These are phyloP conservation scores for Falco berigora DNA, from an alignment of 2,797 vertebrate species.

Conservation along the genomic window DNA sequence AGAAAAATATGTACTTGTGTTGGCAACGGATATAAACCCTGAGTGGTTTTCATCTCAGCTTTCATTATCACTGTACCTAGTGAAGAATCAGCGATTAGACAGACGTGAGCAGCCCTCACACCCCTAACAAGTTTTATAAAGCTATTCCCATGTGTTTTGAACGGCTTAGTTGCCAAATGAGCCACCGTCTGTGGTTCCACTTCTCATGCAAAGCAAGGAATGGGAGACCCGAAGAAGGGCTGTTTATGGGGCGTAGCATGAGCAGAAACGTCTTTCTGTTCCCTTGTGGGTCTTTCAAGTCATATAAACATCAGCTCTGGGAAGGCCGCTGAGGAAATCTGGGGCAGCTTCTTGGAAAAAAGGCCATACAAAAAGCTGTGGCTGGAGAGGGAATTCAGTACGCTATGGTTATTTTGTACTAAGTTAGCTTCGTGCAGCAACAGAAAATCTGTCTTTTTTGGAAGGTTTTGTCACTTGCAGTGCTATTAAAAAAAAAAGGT, in stretches of 20 bases:
- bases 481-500: not conserved
- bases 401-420: not conserved
- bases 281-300: not conserved
- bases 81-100: not conserved
- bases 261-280: not conserved
- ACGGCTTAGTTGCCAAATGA: not conserved
- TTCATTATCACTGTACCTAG: not conserved
- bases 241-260: fast-evolving
- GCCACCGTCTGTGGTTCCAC: not conserved
- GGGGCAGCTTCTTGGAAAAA: not conserved
- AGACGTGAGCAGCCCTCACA: not conserved
- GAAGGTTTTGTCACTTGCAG: not conserved
- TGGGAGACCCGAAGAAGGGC: not conserved
- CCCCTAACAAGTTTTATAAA: not conserved
- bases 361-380: not conserved
- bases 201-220: not conserved
- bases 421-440: not conserved
- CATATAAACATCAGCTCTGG: not conserved
- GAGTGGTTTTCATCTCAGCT: not conserved
- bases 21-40: not conserved
- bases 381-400: not conserved
- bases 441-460: not conserved
- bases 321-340: not conserved
- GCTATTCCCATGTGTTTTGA: not conserved
- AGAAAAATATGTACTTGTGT: not conserved